Conservation (phyloP, 1,140 invertebrate genomes). For the Microvelia longipes region DNA sequence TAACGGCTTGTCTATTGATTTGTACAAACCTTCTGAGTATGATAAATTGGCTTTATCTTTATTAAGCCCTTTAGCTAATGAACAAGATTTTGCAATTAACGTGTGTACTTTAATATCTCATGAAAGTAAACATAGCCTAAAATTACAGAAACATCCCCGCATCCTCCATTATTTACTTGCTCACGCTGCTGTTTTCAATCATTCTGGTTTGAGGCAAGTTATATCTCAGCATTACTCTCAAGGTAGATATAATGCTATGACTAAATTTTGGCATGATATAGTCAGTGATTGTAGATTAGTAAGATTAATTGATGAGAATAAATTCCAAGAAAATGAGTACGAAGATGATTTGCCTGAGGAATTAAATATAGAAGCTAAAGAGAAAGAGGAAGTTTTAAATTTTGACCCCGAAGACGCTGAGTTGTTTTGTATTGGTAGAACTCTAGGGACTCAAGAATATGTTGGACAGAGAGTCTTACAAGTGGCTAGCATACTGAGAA, state of each 20-base stretch:
- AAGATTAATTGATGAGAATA: background rate
- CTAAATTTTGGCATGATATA: constrained; percentile 54
- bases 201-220: constrained; percentile 52
- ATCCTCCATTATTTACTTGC: constrained; percentile 76
- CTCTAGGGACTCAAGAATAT: constrained; percentile 54
- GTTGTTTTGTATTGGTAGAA: constrained; percentile 43
- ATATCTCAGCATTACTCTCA: constrained; percentile 55
- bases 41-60: constrained; percentile 77
- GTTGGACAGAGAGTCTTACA: constrained; percentile 60
- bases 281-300: background rate
- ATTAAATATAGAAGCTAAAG: background rate
- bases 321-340: background rate
- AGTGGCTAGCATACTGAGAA: constrained; percentile 75
- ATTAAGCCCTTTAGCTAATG: constrained; percentile 87
- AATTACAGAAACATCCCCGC: constrained; percentile 64
- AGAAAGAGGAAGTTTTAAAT: constrained; percentile 23
- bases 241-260: constrained; percentile 52
- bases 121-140: constrained; percentile 75
- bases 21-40: constrained; percentile 66
- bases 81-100: constrained; percentile 96
- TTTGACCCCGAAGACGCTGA: constrained; percentile 38
- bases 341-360: background rate
- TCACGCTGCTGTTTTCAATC: constrained; percentile 82
- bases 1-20: constrained; percentile 48
- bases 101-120: constrained; percentile 89